A percentile compares a stretch with the other conserved stretches of the same genome.
phyloP scores from a whole-genome alignment of 1,140 invertebrate species.

The Rhopalosiphum padi region DNA sequence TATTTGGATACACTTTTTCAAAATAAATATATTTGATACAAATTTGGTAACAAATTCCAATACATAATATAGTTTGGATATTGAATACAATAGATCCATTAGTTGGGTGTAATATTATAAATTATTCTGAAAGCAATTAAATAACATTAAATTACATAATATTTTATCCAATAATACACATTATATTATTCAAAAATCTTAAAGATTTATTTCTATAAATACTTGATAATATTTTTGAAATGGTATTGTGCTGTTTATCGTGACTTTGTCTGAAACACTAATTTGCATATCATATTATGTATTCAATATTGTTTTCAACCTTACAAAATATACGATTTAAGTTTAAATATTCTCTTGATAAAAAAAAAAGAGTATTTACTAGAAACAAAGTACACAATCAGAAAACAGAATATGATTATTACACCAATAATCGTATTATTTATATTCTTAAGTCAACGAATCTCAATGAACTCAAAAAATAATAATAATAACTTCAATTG shows the following conservation, averaged over 20 bases:
- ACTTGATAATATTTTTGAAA: neutral
- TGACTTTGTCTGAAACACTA: neutral
- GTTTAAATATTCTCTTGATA: no score
- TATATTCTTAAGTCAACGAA: no score
- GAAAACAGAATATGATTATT: no score
- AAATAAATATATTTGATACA: no score
- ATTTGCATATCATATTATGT: neutral
- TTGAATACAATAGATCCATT: neutral
- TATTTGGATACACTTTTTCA: neutral
- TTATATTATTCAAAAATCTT: neutral
- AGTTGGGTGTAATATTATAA: neutral
- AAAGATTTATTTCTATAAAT: neutral
- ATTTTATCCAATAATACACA: neutral
- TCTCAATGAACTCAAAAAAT: no score
- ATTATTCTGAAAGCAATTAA: neutral
- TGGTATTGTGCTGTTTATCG: neutral
- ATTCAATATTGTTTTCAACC: no score
- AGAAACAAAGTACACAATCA: no score
- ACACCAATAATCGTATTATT: no score
- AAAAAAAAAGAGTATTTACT: no score
- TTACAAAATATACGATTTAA: neutral
- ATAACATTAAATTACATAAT: neutral
- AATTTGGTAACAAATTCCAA: neutral
- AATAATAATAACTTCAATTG: no score
- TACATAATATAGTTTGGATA: no score